A percentile compares a stretch with the other conserved stretches of the same genome.
Conservation (phyloP, 2,113 vertebrate species). For the Perognathus longimembris region DNA sequence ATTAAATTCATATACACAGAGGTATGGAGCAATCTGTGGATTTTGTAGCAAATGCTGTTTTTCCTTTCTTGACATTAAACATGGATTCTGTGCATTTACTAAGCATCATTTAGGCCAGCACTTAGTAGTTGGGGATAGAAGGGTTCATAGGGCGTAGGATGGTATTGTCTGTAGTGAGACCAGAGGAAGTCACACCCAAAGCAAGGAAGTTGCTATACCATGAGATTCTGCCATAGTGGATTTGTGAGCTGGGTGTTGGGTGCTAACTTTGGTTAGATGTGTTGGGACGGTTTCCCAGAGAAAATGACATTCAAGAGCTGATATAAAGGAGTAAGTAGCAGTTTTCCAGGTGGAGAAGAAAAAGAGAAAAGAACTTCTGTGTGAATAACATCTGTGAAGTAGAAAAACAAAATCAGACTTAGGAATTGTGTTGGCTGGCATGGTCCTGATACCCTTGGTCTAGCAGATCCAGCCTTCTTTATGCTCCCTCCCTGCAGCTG, state of each 20-base stretch:
- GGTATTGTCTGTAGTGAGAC: background rate
- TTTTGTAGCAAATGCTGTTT: constrained; percentile 17
- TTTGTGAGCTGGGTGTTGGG: background rate
- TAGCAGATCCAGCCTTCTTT: background rate
- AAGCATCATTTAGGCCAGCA: background rate
- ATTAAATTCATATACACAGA: constrained; percentile 42
- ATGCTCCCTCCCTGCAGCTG: too few species aligned
- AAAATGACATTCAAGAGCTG: constrained; percentile 9
- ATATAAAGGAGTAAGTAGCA: background rate
- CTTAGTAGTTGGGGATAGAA: background rate
- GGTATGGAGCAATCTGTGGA: background rate
- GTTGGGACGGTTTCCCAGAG: constrained; percentile 5
- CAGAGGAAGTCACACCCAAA: background rate
- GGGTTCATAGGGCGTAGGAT: background rate
- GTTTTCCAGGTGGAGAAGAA: constrained; percentile 41
- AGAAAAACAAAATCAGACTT: background rate
- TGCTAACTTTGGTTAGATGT: background rate
- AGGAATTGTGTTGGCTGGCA: background rate
- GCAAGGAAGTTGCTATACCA: background rate
- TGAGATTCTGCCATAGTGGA: background rate
- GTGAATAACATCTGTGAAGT: background rate
- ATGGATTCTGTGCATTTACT: background rate
- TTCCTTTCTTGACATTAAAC: constrained; percentile 20
- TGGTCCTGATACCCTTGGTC: background rate
- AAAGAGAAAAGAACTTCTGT: constrained; percentile 4